Evolutionary conservation across 2,797 vertebrate genomes (phyloP).

Genomic region (Diglossa cyanea): DNA sequence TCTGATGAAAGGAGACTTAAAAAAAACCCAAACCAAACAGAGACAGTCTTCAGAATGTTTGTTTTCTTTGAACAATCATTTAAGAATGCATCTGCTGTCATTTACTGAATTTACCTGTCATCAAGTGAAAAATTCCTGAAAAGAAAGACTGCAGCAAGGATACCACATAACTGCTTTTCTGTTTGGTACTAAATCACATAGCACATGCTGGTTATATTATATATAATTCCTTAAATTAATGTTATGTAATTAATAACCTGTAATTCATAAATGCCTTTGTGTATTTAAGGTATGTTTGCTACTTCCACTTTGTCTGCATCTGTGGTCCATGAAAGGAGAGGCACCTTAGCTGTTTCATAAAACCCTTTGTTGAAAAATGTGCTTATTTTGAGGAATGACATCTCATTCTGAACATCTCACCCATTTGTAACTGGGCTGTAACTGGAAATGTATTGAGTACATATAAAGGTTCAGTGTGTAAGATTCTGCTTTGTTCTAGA

Average conservation of each 20-base stretch:
- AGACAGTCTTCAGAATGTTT: background rate
- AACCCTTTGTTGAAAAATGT: background rate
- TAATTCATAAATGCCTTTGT: background rate
- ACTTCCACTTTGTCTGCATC: background rate
- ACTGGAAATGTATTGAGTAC: background rate
- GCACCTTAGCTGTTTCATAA: background rate
- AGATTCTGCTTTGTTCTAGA: background rate
- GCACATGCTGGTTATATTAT: background rate
- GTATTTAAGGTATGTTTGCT: background rate
- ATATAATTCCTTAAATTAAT: background rate
- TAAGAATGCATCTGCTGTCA: background rate
- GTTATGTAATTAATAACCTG: accelerated
- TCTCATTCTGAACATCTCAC: background rate
- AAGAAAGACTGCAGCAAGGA: background rate
- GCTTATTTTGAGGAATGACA: background rate
- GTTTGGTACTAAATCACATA: background rate
- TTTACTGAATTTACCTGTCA: background rate
- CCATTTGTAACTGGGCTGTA: background rate
- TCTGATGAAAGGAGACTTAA: background rate
- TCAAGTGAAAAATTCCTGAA: background rate
- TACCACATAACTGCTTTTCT: background rate
- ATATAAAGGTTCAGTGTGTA: background rate
- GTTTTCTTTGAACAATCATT: background rate
- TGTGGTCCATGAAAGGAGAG: background rate
- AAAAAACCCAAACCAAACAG: background rate